Evolutionary conservation across 2,888 invertebrate species (phyloP), one percentile per base, ranked within the genome.

Genomic region (Campoletis raptor): DNA sequence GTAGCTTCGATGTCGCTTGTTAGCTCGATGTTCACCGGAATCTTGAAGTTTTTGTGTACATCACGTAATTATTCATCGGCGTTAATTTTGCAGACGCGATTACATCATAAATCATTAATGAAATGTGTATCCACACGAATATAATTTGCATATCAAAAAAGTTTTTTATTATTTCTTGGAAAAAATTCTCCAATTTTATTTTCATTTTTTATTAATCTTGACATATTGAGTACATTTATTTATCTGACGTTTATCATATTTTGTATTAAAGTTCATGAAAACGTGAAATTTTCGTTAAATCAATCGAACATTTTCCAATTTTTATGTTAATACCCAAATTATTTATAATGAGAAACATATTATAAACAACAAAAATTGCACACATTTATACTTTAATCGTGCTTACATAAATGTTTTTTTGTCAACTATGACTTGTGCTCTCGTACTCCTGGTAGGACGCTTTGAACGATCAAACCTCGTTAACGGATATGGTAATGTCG

Each of bases 1-100:
- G 90, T 89, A 89, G 90, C 89, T 86, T 90, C 90, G 89, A 88
- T 91, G 89, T 91, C 88, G 90, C 89, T 89, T 88, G 87, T 83
- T 86, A 88, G 87, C 87, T 85, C 82, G 82, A 87, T 87, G 87
- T 87, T 87, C 82, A 87, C 72, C 69, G 81, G 79, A 87, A 85
- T 87, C 61, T 82, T 80, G 74, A 84, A 57, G 36, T 74, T 84
- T 73, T 66, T 79, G n/a, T 83, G 69, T 48, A 74, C 77, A 64
- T 73, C 81, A 81, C 78, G 45, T 66, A 37, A 76, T 79, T 57
- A 52, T 73, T 67, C 67, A 81, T 61, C 40, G 66, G 21, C 30
- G 61, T 64, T 30, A 54, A 40, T 76, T 81, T 73, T 40, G 9
- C 73, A 48, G n/a, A 73, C 52, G 54, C 76, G 18, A 78, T 24